Conservation (phyloP, 2,888 invertebrate genomes). For the Mactromeris polynyma region DNA sequence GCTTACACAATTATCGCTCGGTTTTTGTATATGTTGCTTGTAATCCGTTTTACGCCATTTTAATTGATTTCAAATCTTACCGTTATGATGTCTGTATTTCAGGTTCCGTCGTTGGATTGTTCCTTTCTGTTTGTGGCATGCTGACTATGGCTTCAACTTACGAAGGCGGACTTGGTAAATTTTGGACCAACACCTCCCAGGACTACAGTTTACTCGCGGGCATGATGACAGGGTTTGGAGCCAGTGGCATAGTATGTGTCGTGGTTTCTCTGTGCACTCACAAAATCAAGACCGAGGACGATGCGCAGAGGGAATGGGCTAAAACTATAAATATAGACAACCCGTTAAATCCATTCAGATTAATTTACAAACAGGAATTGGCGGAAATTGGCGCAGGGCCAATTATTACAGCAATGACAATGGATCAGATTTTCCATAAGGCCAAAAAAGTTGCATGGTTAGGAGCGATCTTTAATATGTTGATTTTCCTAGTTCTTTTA, state of each 20-base stretch:
- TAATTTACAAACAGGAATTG: conserved; percentile 76
- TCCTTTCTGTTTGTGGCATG: conserved; percentile 70
- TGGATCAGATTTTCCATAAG: conserved; percentile 67
- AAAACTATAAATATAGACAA: conserved; percentile 80
- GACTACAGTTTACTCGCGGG: conserved; percentile 80
- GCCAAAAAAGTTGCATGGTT: conserved; percentile 55
- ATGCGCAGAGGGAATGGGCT: conserved; percentile 75
- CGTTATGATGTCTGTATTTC: conserved; percentile 14
- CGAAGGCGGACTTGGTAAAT: conserved; percentile 77
- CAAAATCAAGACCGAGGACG: conserved; percentile 66
- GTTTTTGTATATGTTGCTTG: not conserved
- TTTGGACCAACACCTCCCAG: conserved; percentile 76
- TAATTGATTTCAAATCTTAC: not conserved
- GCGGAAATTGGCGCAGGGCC: conserved; percentile 60
- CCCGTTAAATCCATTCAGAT: conserved; percentile 77
- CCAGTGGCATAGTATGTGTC: conserved; percentile 75
- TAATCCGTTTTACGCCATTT: not conserved
- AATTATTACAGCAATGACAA: conserved; percentile 59
- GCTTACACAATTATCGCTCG: not conserved
- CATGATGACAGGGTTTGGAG: conserved; percentile 70
- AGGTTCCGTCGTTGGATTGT: conserved; percentile 76
- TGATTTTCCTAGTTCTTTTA: conserved; percentile 62
- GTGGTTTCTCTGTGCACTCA: conserved; percentile 78
- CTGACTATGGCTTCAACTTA: conserved; percentile 75
- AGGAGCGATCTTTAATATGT: conserved; percentile 57